Evolutionary conservation across 2,797 vertebrate genomes (phyloP), one percentile per base, ranked within the genome.

Genomic region (Erpetoichthys calabaricus): DNA sequence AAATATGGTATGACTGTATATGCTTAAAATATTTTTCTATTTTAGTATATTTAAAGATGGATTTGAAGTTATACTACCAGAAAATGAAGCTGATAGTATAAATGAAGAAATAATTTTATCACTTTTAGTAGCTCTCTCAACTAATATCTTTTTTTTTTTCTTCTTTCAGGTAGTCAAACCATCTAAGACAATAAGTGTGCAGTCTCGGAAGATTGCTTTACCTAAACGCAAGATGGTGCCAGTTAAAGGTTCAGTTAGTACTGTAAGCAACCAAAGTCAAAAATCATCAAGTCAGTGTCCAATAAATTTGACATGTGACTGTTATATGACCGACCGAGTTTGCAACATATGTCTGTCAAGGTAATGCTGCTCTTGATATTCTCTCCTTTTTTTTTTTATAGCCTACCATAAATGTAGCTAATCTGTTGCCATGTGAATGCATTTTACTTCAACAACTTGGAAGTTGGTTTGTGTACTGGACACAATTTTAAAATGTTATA

Each of bases 341-440:
- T 99, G 96, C 82, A 95, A 85, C 64, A 60, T 94, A 82, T 99
- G 96, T 75, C 77, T 98, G 80, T 88, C 90, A 69, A 93, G 94
- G 95, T 99, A 81, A 80, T 64, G 72, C 60, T 67, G 51, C 54
- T 63, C 57, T 49, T 50, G 42, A 55, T 45, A 53, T 58, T 46
- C 47, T 62, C 55, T 46, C 42, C 55, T 49, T 5, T 51, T 44
- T 44, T 43, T 58, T 54, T 10, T 58, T 55, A 45, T 8, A 7
- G 4, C 8, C 56, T 57, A 45, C 52, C 65, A 6, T 68, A 67
- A 68, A 80, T 63, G 62, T 63, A 63, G 57, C 59, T 53, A 25
- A 53, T 62, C 0, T 60, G 51, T 51, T 68, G 57, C 64, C 57
- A 65, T 55, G 52, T 44, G 53, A 25, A 25, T 25, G 25, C 25